Percentiles rank a stretch among this genome's conserved stretches.
phyloP scores from a whole-genome alignment of 2,113 vertebrate species.

The Trematomus loennbergii region DNA sequence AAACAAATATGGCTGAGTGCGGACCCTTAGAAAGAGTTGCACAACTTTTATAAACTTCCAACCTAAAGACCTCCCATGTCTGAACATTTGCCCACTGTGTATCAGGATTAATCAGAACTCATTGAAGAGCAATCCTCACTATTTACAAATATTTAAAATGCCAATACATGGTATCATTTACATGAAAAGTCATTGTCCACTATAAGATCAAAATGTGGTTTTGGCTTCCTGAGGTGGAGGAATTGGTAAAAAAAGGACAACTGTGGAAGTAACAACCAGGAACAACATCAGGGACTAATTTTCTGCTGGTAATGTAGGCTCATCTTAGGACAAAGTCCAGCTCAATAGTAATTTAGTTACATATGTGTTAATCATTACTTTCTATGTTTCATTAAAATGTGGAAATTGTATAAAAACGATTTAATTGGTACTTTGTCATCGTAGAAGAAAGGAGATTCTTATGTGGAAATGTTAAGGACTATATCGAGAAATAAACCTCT shows the following conservation, averaged over 20 bases:
- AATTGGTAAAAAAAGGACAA: background rate
- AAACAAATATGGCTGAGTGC: too few species aligned
- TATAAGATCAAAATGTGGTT: background rate
- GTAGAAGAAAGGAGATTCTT: too few species aligned
- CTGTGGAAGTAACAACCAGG: background rate
- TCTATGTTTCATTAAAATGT: background rate
- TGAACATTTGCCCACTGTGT: background rate
- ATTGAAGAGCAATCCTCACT: background rate
- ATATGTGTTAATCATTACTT: background rate
- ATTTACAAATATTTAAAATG: background rate
- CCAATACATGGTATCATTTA: background rate
- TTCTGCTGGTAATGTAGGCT: background rate
- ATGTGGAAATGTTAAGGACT: too few species aligned
- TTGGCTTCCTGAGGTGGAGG: background rate
- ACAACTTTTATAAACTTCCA: background rate
- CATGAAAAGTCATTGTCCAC: background rate
- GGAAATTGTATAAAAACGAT: too few species aligned
- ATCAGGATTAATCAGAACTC: background rate
- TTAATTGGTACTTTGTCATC: too few species aligned
- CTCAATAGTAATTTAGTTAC: background rate
- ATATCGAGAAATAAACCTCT: too few species aligned
- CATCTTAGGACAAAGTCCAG: conserved; percentile 1
- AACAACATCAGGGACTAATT: background rate
- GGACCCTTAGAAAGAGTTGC: background rate
- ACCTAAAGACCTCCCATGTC: background rate